Conservation (phyloP, 2,797 vertebrate species). For the Poeciliopsis paucimaculata region DNA sequence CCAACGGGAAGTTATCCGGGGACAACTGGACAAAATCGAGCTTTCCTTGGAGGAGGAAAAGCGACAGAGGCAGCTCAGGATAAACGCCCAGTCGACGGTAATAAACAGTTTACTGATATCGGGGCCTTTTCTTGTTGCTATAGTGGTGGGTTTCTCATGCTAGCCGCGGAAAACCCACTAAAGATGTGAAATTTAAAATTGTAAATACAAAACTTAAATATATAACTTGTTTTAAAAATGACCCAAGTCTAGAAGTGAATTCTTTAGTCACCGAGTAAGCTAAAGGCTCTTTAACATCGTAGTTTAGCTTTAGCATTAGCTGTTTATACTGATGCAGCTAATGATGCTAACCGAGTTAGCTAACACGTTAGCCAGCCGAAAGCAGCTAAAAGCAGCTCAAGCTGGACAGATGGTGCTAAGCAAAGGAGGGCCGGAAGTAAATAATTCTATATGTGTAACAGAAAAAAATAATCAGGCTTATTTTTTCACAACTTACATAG, state of each 20-base stretch:
- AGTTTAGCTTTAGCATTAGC: slow-evolving; percentile 2
- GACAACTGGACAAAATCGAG: slow-evolving; percentile 86
- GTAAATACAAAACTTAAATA: neutral
- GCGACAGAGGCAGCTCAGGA: slow-evolving; percentile 38
- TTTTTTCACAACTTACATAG: neutral
- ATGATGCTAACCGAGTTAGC: neutral
- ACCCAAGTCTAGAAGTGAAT: neutral
- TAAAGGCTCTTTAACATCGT: neutral
- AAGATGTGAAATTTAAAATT: neutral
- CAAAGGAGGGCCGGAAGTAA: neutral
- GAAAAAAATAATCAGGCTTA: neutral
- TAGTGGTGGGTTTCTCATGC: neutral
- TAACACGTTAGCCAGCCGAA: slow-evolving; percentile 1
- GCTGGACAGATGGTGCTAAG: neutral
- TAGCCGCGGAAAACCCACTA: neutral
- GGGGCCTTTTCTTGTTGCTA: neutral
- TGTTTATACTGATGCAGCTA: neutral
- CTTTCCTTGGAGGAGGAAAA: slow-evolving; percentile 62
- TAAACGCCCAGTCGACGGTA: slow-evolving; percentile 74
- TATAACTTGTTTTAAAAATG: neutral
- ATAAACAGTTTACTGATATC: neutral
- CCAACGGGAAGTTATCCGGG: slow-evolving; percentile 88
- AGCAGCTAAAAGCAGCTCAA: neutral
- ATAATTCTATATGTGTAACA: neutral
- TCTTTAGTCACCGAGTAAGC: neutral